phyloP scores from a whole-genome alignment of 2,113 vertebrate genomes.

The Galeopterus variegatus region DNA sequence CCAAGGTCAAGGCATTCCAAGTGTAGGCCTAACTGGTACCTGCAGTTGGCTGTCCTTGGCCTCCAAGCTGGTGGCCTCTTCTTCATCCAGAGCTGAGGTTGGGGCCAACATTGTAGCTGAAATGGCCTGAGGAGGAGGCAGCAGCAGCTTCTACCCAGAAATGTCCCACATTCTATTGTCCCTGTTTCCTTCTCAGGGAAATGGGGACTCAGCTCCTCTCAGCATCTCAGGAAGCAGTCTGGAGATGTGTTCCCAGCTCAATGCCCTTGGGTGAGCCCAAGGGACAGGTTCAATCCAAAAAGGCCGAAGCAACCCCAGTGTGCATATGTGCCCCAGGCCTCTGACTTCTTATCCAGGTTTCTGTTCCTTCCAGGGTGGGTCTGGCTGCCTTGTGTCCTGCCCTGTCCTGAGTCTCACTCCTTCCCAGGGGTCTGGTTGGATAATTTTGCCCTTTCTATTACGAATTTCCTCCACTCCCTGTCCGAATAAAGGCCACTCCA shows the following conservation, averaged over 20 bases:
- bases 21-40: not conserved
- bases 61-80: not conserved
- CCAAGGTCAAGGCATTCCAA: slow-evolving; percentile 61
- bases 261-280: not conserved
- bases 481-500: not conserved
- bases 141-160: not conserved
- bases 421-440: not conserved
- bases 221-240: not conserved
- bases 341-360: not conserved
- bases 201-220: not conserved
- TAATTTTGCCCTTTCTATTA: not conserved
- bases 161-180: accelerated
- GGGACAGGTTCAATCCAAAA: not conserved
- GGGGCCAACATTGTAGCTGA: not conserved
- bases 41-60: not conserved
- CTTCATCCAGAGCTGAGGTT: not conserved
- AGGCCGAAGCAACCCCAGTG: not conserved
- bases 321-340: not conserved
- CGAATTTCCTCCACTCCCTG: not conserved
- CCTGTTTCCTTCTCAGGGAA: not conserved
- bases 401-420: not conserved
- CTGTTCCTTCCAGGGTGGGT: not conserved
- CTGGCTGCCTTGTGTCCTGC: not conserved
- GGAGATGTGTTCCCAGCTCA: not conserved
- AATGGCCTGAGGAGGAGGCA: not conserved